Conservation (phyloP, 2,113 vertebrate species). For the Syngnathus typhle region DNA sequence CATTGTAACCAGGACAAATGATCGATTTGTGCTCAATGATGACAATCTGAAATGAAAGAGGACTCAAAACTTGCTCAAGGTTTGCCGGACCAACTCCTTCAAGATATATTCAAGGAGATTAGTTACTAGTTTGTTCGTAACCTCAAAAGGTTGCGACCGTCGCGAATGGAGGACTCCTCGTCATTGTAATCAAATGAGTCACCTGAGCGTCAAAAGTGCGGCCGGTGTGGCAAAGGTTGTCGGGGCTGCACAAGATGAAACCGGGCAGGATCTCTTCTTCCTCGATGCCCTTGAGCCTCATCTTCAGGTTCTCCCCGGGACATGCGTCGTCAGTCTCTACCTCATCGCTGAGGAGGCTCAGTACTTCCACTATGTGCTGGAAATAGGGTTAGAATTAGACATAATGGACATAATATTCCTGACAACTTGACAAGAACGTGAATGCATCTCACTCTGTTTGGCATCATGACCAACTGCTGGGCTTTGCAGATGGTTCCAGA, state of each 20-base stretch:
- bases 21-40: slow-evolving; percentile 99
- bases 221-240: slow-evolving; percentile 97
- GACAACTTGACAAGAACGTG: not conserved
- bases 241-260: slow-evolving; percentile 95
- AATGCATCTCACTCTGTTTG: slow-evolving; percentile 84
- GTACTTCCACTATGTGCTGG: slow-evolving; percentile 96
- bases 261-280: slow-evolving; percentile 98
- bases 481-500: slow-evolving; percentile 94
- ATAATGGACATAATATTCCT: not conserved
- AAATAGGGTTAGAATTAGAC: not conserved
- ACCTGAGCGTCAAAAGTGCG: slow-evolving; percentile 99
- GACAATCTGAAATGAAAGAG: slow-evolving; percentile 79
- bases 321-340: slow-evolving; percentile 93
- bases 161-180: not conserved
- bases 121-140: too few relatives aligned
- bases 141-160: not conserved
- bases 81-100: not conserved
- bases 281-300: slow-evolving; percentile 97
- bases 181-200: not conserved
- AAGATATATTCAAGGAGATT: not conserved
- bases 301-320: slow-evolving; percentile 96
- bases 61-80: not conserved
- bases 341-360: slow-evolving; percentile 94
- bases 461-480: slow-evolving; percentile 98
- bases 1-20: slow-evolving; percentile 98